phyloP scores from a whole-genome alignment of 2,888 invertebrate genomes.

The Mythimna vitellina region DNA sequence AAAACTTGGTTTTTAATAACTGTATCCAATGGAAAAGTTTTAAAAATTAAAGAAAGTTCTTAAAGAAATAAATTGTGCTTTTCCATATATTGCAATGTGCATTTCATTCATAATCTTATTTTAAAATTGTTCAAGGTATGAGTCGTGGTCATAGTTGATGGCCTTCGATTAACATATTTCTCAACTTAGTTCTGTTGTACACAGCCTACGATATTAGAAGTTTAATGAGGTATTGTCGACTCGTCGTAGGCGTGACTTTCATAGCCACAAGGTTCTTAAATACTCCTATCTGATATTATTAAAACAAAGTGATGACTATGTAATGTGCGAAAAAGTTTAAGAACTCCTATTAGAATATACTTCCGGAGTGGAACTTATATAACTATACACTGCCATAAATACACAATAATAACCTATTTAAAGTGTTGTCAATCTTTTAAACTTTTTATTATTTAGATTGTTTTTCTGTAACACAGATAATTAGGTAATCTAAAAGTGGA shows the following conservation, averaged over 20 bases:
- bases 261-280: constrained; percentile 74
- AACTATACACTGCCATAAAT: constrained; percentile 58
- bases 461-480: constrained; percentile 25
- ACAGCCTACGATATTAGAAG: constrained; percentile 78
- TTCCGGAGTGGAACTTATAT: constrained; percentile 58
- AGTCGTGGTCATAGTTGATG: constrained; percentile 77
- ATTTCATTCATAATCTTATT: constrained; percentile 57
- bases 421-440: constrained; percentile 27
- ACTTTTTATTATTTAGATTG: constrained; percentile 7
- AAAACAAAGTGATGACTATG: constrained; percentile 31
- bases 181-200: constrained; percentile 78
- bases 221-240: constrained; percentile 73
- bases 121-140: constrained; percentile 69
- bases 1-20: background rate
- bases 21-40: background rate
- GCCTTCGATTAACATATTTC: constrained; percentile 87
- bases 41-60: background rate
- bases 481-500: constrained; percentile 36
- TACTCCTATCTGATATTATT: constrained; percentile 53
- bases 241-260: constrained; percentile 80
- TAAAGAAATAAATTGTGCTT: background rate
- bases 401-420: constrained; percentile 47
- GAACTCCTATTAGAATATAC: constrained; percentile 21
- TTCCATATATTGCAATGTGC: constrained; percentile 20
- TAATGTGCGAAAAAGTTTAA: constrained; percentile 32